phyloP scores from a whole-genome alignment of 1,140 invertebrate species.

The Philaenus spumarius region DNA sequence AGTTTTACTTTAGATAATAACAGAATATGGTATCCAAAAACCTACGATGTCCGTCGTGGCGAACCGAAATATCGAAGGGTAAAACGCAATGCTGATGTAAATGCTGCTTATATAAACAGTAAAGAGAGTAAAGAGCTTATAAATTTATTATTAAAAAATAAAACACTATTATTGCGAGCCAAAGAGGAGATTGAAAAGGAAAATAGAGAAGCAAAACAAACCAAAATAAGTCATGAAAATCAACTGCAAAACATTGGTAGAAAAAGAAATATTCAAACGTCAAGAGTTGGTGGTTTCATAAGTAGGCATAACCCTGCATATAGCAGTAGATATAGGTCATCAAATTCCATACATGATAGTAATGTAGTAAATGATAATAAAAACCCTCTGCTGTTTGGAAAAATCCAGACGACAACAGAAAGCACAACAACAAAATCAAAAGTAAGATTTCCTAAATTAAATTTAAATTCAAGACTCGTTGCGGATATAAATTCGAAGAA shows the following conservation, averaged over 20 bases:
- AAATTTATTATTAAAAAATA: background rate
- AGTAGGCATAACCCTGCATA: slow-evolving; percentile 10
- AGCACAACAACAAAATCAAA: slow-evolving; percentile 15
- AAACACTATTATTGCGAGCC: background rate
- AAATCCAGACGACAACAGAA: background rate
- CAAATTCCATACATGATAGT: background rate
- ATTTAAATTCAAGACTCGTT: slow-evolving; percentile 7
- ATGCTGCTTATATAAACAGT: slow-evolving; percentile 11
- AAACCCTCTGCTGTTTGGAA: background rate
- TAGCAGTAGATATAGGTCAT: slow-evolving; percentile 15
- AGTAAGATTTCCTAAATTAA: slow-evolving; percentile 19
- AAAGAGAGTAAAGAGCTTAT: slow-evolving; percentile 6
- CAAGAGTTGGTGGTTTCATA: slow-evolving; percentile 9
- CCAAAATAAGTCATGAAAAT: background rate
- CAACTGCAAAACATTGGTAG: background rate
- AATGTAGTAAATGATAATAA: background rate
- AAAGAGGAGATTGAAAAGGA: background rate
- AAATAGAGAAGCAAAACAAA: background rate
- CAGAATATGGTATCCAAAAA: no score
- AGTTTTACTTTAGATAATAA: no score
- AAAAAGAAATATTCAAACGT: slow-evolving; percentile 1
- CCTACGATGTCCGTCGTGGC: slow-evolving; percentile 6
- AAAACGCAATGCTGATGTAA: slow-evolving; percentile 7
- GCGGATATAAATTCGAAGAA: no score
- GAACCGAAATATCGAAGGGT: slow-evolving; percentile 14